These are phyloP conservation scores for Burhinus oedicnemus DNA, from an alignment of 2,113 vertebrate genomes.

Conservation along the genomic window DNA sequence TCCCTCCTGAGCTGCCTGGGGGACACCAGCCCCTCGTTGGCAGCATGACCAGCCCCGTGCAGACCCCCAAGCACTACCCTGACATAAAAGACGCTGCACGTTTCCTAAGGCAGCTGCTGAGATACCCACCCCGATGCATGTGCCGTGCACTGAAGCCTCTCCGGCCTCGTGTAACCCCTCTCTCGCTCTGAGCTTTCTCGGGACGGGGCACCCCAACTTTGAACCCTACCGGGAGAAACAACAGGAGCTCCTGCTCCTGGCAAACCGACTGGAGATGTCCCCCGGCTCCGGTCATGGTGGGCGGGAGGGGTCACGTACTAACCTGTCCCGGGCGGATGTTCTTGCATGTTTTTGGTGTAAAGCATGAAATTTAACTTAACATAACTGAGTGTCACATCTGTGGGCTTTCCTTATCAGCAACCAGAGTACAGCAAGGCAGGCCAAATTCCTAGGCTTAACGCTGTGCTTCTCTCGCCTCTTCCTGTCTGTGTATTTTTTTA, in stretches of 20 bases:
- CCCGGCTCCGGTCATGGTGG: neutral
- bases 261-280: neutral
- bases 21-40: neutral
- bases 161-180: neutral
- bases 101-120: neutral
- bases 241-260: neutral
- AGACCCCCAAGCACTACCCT: neutral
- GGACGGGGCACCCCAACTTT: neutral
- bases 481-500: constrained; percentile 43
- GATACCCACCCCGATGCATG: neutral
- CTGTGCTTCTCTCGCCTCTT: constrained; percentile 64
- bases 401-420: constrained; percentile 80
- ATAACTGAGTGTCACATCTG: constrained; percentile 94
- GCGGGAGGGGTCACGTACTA: constrained; percentile 35
- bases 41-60: neutral
- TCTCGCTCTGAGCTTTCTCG: constrained; percentile 4
- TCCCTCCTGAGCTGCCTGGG: neutral
- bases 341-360: constrained; percentile 76
- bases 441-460: constrained; percentile 65
- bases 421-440: constrained; percentile 69
- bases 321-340: constrained; percentile 49
- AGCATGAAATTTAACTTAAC: constrained; percentile 84
- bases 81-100: neutral
- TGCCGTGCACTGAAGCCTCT: constrained; percentile 1
- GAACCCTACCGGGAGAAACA: neutral